Percentiles rank a stretch among this genome's conserved stretches.
Conservation (phyloP, 2,797 vertebrate species). For the Dendrocincla tyrannina region DNA sequence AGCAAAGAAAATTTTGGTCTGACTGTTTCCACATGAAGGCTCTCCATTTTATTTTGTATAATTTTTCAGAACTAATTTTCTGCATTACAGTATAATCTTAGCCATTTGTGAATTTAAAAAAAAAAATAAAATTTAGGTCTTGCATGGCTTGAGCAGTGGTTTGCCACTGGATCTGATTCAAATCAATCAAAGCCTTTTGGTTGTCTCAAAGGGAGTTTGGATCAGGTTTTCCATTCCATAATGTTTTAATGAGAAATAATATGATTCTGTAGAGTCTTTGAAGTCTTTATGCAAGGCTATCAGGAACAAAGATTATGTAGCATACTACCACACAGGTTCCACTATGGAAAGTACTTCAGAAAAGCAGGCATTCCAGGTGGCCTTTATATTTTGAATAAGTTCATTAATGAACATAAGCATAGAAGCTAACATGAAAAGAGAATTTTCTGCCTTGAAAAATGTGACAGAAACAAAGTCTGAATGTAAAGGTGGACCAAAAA, state of each 20-base stretch:
- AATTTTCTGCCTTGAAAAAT: neutral
- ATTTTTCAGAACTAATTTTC: neutral
- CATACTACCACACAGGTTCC: neutral
- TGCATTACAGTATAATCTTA: neutral
- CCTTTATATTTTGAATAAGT: neutral
- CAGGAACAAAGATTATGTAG: neutral
- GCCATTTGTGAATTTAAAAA: neutral
- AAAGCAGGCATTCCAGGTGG: neutral
- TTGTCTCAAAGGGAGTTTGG: neutral
- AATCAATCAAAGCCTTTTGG: neutral
- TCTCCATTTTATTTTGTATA: neutral
- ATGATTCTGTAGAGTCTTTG: neutral
- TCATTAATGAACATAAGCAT: neutral
- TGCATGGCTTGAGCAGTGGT: neutral
- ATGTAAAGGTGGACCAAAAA: neutral
- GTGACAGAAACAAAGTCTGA: neutral
- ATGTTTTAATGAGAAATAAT: neutral
- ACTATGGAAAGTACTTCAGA: neutral
- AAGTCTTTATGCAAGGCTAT: neutral
- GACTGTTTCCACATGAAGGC: neutral
- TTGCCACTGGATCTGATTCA: neutral
- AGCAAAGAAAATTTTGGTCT: constrained; percentile 16
- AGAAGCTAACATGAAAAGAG: neutral
- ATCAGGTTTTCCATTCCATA: neutral
- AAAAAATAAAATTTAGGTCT: neutral